Evolutionary conservation across 1,140 invertebrate species (phyloP).

Genomic region (Acromyrmex heyeri): DNA sequence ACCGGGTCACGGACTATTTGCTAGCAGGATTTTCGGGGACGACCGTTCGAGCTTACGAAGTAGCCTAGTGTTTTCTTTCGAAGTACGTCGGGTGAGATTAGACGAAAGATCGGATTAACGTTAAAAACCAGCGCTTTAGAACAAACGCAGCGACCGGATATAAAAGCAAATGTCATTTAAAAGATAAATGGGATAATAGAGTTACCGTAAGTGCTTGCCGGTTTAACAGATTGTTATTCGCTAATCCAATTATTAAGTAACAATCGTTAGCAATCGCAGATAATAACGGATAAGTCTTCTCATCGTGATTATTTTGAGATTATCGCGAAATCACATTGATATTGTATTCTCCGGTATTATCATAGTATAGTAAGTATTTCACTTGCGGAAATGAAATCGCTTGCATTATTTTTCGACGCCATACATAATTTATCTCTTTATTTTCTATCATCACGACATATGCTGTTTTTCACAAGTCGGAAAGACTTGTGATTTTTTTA

Average conservation of each 20-base stretch:
- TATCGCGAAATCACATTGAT: neutral
- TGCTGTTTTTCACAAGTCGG: no score
- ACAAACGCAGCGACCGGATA: neutral
- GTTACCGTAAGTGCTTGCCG: neutral
- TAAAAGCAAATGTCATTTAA: neutral
- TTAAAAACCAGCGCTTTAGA: slow-evolving; percentile 15
- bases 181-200: slow-evolving; percentile 22
- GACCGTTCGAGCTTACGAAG: slow-evolving; percentile 48
- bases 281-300: neutral
- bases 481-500: no score
- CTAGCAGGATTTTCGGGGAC: slow-evolving; percentile 62
- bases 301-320: slow-evolving; percentile 2
- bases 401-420: slow-evolving; percentile 2
- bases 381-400: neutral
- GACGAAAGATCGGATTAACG: slow-evolving; percentile 35
- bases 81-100: slow-evolving; percentile 40
- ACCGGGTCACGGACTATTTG: slow-evolving; percentile 56
- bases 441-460: neutral
- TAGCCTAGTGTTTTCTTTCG: slow-evolving; percentile 44
- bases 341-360: neutral
- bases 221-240: neutral
- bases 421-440: slow-evolving; percentile 21
- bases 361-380: neutral
- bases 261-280: neutral
- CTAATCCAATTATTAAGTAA: neutral